These are phyloP conservation scores for Limnephilus lunatus DNA, from an alignment of 2,888 invertebrate genomes.

Conservation along the genomic window DNA sequence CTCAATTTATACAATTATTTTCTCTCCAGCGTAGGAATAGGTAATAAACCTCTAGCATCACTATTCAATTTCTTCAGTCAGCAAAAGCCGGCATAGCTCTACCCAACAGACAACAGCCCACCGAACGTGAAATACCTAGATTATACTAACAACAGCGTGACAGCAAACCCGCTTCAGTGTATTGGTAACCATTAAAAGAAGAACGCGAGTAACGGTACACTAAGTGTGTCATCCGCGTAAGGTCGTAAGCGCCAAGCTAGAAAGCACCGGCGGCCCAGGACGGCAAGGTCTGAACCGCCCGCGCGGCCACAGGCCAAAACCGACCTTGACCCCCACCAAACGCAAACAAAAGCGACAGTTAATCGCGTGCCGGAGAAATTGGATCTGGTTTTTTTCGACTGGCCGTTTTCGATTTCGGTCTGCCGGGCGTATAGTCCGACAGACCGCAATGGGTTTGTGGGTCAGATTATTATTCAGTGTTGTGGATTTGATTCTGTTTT, in stretches of 20 bases:
- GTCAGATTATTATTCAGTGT: slow-evolving; percentile 13
- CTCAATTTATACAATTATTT: too few relatives aligned
- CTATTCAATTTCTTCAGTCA: not conserved
- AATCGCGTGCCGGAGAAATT: slow-evolving; percentile 17
- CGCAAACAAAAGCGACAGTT: slow-evolving; percentile 34
- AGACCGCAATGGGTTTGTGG: slow-evolving; percentile 1
- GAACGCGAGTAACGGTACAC: slow-evolving; percentile 18
- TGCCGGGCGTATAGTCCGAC: not conserved
- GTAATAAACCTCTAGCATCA: not conserved
- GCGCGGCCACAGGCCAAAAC: slow-evolving; percentile 35
- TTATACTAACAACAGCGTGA: not conserved
- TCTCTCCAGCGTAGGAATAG: too few relatives aligned
- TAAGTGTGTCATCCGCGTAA: slow-evolving; percentile 36
- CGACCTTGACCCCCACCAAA: slow-evolving; percentile 33
- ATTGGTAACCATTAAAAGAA: not conserved
- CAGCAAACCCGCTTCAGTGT: not conserved
- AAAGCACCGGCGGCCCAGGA: slow-evolving; percentile 1
- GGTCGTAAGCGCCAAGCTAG: slow-evolving; percentile 35
- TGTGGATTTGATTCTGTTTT: not conserved
- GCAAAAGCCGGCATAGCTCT: too few relatives aligned
- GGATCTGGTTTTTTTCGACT: not conserved
- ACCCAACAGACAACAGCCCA: not conserved
- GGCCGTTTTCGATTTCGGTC: slow-evolving; percentile 38
- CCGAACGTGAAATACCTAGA: not conserved
- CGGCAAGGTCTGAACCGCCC: slow-evolving; percentile 25